phyloP scores from a whole-genome alignment of 30 jellyfish, hydroid and myxozoan species.

The Hydractinia symbiolongicarpus region DNA sequence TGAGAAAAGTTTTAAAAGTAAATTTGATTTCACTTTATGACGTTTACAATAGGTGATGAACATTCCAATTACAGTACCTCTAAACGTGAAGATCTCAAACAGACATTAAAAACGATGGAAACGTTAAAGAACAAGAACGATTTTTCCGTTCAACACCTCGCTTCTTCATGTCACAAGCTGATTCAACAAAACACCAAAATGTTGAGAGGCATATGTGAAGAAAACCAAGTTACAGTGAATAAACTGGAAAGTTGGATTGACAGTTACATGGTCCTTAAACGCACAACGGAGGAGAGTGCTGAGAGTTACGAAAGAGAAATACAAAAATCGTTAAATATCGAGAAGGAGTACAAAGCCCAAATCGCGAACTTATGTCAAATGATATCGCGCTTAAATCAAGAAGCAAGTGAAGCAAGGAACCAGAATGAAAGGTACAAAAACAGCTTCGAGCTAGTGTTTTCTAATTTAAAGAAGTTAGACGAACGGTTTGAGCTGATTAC shows the following conservation, averaged over 20 bases:
- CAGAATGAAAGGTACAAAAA: constrained; percentile 4
- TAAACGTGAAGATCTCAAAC: too few species aligned
- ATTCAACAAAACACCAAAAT: constrained; percentile 8
- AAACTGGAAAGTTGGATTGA: constrained; percentile 33
- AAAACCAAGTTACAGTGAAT: neutral
- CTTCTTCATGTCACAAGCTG: neutral
- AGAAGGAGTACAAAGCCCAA: constrained; percentile 22
- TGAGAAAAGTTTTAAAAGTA: too few species aligned
- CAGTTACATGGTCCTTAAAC: constrained; percentile 30
- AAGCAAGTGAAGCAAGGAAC: neutral
- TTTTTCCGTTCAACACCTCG: neutral
- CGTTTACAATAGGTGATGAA: too few species aligned
- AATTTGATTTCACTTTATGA: too few species aligned
- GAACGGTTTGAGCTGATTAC: constrained; percentile 13
- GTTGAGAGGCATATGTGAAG: constrained; percentile 9
- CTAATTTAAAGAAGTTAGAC: constrained; percentile 3
- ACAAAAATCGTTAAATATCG: constrained; percentile 3
- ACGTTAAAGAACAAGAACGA: neutral
- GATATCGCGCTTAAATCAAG: constrained; percentile 15
- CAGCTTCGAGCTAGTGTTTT: neutral
- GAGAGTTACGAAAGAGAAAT: constrained; percentile 21
- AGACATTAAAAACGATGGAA: neutral
- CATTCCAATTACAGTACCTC: too few species aligned
- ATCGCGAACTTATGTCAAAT: constrained; percentile 19
- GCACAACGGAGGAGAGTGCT: constrained; percentile 15